phyloP scores from a whole-genome alignment of 2,113 vertebrate species.

The Epinephelus cyanopodus region DNA sequence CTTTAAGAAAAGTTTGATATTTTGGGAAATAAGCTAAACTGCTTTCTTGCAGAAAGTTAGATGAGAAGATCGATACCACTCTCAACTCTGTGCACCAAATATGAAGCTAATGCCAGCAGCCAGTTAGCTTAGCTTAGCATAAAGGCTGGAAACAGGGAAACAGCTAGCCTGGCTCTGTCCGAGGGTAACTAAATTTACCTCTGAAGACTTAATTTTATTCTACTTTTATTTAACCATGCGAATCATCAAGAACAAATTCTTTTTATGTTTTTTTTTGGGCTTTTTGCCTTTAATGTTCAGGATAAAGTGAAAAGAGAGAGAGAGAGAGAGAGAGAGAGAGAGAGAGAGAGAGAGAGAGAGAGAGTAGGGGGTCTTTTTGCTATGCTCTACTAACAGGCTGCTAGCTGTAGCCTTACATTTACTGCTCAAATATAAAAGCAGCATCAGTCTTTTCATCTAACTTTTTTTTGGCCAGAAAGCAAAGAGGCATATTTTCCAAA shows the following conservation, averaged over 20 bases:
- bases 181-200: not conserved
- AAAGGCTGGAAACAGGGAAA: not conserved
- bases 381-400: not conserved
- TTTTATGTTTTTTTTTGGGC: too few relatives aligned
- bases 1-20: slow-evolving; percentile 14
- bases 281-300: too few relatives aligned
- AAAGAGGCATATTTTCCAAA: not conserved
- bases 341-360: too few relatives aligned
- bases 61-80: not conserved
- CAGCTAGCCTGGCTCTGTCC: not conserved
- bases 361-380: too few relatives aligned
- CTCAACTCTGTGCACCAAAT: not conserved
- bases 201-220: too few relatives aligned
- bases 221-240: too few relatives aligned
- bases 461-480: not conserved
- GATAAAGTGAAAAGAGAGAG: too few relatives aligned
- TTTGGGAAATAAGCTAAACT: slow-evolving; percentile 2
- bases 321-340: too few relatives aligned
- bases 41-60: not conserved
- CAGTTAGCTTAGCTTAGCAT: slow-evolving; percentile 9
- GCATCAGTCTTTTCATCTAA: not conserved
- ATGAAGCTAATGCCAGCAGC: not conserved
- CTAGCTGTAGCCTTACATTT: not conserved
- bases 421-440: not conserved
- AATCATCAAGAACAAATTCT: too few relatives aligned